Conservation (phyloP, 64 coral and sea anemone species). For the Montipora capricornis region DNA sequence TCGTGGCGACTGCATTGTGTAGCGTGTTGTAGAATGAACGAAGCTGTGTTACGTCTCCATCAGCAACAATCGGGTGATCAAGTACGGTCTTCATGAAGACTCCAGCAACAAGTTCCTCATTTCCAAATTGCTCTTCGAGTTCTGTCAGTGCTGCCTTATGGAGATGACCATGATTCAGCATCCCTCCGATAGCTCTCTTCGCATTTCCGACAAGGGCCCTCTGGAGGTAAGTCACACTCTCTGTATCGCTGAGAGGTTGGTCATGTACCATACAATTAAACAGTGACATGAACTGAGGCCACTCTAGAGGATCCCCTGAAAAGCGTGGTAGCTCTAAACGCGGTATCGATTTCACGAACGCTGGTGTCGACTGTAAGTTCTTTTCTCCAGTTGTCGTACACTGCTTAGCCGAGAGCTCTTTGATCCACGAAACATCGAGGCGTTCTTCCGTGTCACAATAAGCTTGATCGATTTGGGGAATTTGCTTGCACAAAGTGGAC, state of each 20-base stretch:
- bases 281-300: constrained; percentile 69
- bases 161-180: constrained; percentile 71
- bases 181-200: constrained; percentile 63
- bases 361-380: neutral
- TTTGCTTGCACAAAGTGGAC: neutral
- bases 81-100: too few relatives aligned
- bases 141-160: constrained; percentile 61
- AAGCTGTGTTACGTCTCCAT: too few relatives aligned
- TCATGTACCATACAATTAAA: constrained; percentile 70
- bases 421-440: constrained; percentile 40
- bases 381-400: neutral
- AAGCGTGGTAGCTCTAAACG: constrained; percentile 57
- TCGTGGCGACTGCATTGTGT: constrained; percentile 40
- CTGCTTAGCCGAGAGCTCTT: constrained; percentile 4
- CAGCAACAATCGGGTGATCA: too few relatives aligned
- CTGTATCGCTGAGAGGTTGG: constrained; percentile 62
- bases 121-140: constrained; percentile 66
- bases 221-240: constrained; percentile 71
- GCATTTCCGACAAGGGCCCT: constrained; percentile 31
- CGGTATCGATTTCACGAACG: constrained; percentile 46
- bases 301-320: constrained; percentile 65
- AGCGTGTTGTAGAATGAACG: too few relatives aligned
- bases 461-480: neutral
- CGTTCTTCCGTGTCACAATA: constrained; percentile 9
- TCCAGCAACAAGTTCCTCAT: too few relatives aligned